Evolutionary conservation across 2,888 invertebrate genomes (phyloP), one percentile per base, ranked within the genome.

Genomic region (Drosophila nr. perissopoda): DNA sequence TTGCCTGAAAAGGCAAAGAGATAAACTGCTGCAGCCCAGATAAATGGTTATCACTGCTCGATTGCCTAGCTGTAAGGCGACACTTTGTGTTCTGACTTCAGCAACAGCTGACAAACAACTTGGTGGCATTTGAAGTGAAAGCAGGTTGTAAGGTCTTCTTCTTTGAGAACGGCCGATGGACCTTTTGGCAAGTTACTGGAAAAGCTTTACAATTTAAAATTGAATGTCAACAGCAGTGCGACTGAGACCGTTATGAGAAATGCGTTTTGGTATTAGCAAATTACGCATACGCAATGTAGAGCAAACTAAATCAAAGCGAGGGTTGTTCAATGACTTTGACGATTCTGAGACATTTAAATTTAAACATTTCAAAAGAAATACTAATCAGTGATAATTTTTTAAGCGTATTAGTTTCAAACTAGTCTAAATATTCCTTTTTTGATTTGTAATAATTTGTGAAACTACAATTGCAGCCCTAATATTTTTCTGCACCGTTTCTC

Each of bases 51-150:
- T 67, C 78, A 72, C 40, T 60, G 60, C 66, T 51, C 67, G 48
- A 76, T 69, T 80, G 66, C 60, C 60, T 62, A 68, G 63, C 67
- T 74, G 75, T 60, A 86, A 83, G 71, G 62, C 65, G 85, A 83
- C 79, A 84, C 75, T 87, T 73, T 69, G 69, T 56, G 61, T 53
- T 60, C 51, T 79, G 76, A 76, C 80, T 51, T 63, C 33, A 33
- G 52, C 69, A 49, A 36, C 48, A 25, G 21, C 45, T 33, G 58
- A 51, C 57, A 67, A 63, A 53, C 56, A 58, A 66, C 31, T n/a
- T 21, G 38, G 4, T 36, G 33, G 21, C 67, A 40, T 42, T 21
- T 63, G 36, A 63, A 29, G 34, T 54, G 18, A 34, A n/a, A 3
- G 36, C 34, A 34, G 36, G 11, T 13, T n/a, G 18, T 7, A 25